Conservation (phyloP, 2,888 invertebrate genomes). For the Coleophora deauratella region DNA sequence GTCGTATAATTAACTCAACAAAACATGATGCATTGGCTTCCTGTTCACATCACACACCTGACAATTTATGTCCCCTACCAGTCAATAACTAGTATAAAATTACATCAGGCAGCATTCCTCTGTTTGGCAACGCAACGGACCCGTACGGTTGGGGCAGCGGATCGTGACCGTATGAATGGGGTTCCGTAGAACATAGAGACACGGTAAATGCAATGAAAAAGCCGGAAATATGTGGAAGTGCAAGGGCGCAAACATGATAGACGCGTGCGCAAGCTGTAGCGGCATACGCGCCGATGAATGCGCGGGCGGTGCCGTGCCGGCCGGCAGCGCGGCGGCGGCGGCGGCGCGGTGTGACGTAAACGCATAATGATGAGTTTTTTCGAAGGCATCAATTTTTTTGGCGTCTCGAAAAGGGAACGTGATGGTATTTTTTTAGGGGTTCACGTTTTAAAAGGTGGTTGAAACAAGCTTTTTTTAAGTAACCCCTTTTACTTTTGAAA, state of each 20-base stretch:
- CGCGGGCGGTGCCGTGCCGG: background rate
- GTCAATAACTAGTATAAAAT: conserved; percentile 14
- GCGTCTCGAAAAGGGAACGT: too few species aligned
- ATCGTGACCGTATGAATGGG: conserved; percentile 50
- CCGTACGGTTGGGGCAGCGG: conserved; percentile 30
- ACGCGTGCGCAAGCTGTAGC: conserved; percentile 15
- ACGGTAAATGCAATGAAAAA: conserved; percentile 26
- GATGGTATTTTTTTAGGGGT: too few species aligned
- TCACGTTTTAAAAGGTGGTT: too few species aligned
- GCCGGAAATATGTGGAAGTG: conserved; percentile 49
- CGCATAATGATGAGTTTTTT: too few species aligned
- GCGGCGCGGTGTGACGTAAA: conserved; percentile 2
- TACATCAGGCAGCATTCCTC: conserved; percentile 28
- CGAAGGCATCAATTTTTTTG: too few species aligned
- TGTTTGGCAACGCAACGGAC: conserved; percentile 19
- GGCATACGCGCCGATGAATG: too few species aligned
- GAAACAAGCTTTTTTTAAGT: too few species aligned
- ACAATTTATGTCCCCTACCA: background rate
- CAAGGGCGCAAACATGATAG: conserved; percentile 37
- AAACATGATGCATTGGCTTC: too few species aligned
- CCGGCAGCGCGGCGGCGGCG: background rate
- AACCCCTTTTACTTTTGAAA: too few species aligned
- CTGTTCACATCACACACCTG: background rate
- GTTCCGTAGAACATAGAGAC: conserved; percentile 11
- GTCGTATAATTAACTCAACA: too few species aligned